Evolutionary conservation across 2,113 vertebrate species (phyloP).

Genomic region (Prunella fulvescens): DNA sequence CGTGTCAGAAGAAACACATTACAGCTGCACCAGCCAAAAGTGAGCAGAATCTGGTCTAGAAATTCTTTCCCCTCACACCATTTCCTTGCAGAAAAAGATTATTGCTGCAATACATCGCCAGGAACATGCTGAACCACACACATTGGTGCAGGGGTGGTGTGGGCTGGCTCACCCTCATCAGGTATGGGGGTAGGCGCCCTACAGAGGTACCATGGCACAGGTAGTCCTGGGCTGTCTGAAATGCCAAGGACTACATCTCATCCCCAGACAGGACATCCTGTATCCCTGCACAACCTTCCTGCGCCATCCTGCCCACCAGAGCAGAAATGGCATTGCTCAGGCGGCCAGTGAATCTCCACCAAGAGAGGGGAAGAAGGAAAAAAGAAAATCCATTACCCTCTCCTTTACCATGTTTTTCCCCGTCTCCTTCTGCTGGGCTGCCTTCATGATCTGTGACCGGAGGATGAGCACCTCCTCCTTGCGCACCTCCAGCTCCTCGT

Average conservation of each 20-base stretch:
- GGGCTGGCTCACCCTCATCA: not conserved
- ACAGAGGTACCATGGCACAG: accelerated
- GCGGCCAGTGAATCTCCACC: not conserved
- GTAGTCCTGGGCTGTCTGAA: not conserved
- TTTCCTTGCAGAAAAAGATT: not conserved
- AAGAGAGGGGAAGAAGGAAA: accelerated
- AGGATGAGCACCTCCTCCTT: slow-evolving; percentile 96
- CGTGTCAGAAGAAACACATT: not conserved
- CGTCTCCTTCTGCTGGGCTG: slow-evolving; percentile 68
- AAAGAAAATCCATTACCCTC: not conserved
- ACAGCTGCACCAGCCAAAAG: not conserved
- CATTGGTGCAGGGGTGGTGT: not conserved
- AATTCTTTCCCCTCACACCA: not conserved
- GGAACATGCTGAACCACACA: not conserved
- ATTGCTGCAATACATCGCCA: not conserved
- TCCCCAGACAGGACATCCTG: not conserved
- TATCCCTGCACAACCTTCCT: not conserved
- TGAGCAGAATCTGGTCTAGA: not conserved
- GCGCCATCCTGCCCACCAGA: not conserved
- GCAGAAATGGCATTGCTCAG: accelerated
- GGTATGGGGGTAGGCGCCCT: not conserved
- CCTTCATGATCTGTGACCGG: slow-evolving; percentile 85
- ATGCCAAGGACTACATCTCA: not conserved
- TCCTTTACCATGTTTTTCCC: slow-evolving; percentile 63
- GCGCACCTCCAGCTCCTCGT: slow-evolving; percentile 91